Conservation (phyloP, 2,797 vertebrate genomes). For the Corythornis leucogaster region DNA sequence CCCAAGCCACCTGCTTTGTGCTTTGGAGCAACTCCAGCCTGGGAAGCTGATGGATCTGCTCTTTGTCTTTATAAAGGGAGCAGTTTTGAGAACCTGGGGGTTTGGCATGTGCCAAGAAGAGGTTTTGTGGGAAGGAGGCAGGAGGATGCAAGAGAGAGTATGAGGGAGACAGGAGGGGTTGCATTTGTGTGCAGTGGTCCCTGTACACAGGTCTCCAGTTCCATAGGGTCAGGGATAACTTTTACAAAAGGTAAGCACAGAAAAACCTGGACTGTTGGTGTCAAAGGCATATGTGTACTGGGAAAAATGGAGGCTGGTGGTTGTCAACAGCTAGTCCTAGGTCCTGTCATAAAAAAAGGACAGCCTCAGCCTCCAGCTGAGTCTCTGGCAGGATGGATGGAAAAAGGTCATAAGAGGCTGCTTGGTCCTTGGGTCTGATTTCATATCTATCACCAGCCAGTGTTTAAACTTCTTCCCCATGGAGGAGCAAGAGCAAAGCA, state of each 20-base stretch:
- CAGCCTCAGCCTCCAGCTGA: not conserved
- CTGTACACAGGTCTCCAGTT: not conserved
- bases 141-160: not conserved
- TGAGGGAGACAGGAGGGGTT: not conserved
- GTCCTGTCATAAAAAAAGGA: not conserved
- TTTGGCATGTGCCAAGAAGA: not conserved
- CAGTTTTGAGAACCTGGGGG: not conserved
- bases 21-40: not conserved
- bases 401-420: not conserved
- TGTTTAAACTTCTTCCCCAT: not conserved
- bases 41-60: not conserved
- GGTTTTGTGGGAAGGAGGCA: not conserved
- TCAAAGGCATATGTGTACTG: accelerated
- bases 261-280: not conserved
- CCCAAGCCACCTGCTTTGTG: not conserved
- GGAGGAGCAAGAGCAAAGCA: not conserved
- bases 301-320: not conserved
- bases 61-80: not conserved
- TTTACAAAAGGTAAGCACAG: not conserved
- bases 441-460: not conserved
- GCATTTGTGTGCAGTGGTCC: accelerated
- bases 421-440: not conserved
- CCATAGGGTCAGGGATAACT: not conserved
- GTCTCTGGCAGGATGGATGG: not conserved
- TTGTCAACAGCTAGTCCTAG: not conserved